phyloP scores from a whole-genome alignment of 2,797 vertebrate genomes.

The Myotis findleyi region DNA sequence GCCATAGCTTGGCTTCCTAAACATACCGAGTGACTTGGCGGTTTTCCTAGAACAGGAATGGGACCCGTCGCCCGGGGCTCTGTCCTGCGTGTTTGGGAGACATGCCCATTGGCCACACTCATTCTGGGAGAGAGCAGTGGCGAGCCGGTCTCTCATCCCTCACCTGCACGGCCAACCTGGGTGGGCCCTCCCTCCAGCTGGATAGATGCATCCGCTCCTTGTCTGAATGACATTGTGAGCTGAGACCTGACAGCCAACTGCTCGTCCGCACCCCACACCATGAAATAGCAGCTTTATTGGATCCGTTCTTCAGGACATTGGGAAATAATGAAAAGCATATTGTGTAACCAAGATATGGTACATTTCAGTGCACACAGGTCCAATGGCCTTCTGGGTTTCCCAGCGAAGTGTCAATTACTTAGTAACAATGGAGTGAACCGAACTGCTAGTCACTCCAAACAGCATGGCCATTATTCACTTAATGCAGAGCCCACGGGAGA shows the following conservation, averaged over 20 bases:
- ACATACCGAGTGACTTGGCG: constrained; percentile 16
- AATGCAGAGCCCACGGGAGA: background rate
- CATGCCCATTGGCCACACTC: background rate
- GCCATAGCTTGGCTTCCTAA: background rate
- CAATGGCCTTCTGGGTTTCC: constrained; percentile 52
- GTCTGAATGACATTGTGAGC: constrained; percentile 47
- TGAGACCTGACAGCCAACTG: constrained; percentile 58
- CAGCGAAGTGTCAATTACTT: constrained; percentile 73
- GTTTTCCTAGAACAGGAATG: constrained; percentile 12
- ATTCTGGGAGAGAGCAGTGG: background rate
- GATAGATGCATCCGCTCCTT: constrained; percentile 64
- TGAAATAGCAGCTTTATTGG: constrained; percentile 73
- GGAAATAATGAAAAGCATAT: constrained; percentile 74
- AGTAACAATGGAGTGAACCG: constrained; percentile 63
- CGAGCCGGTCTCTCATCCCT: constrained; percentile 29
- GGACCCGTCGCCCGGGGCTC: background rate
- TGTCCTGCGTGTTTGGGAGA: background rate
- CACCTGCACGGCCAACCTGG: constrained; percentile 63
- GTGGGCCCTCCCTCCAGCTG: constrained; percentile 65
- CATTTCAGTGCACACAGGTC: constrained; percentile 61
- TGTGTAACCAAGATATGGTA: constrained; percentile 57
- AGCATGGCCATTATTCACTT: background rate
- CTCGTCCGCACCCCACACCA: background rate
- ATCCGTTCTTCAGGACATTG: constrained; percentile 68
- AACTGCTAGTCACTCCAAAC: constrained; percentile 66